These are phyloP conservation scores for Caracal caracal DNA, from an alignment of 2,113 vertebrate species.

Conservation along the genomic window DNA sequence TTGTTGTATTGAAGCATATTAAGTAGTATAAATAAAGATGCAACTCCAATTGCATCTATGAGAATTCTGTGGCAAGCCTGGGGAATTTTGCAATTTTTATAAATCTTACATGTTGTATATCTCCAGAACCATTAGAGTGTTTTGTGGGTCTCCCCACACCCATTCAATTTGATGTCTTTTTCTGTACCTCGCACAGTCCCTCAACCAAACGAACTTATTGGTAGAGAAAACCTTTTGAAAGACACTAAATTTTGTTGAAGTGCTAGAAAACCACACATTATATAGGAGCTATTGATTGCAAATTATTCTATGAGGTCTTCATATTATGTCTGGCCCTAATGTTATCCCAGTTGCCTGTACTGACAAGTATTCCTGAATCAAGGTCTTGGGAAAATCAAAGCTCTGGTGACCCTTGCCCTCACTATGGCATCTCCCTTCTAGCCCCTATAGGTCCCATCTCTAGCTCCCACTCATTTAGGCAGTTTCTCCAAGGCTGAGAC, in stretches of 20 bases:
- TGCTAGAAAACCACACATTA: neutral
- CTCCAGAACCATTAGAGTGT: neutral
- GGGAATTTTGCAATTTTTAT: neutral
- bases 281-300: neutral
- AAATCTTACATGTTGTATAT: neutral
- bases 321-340: neutral
- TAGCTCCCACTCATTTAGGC: neutral
- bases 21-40: constrained; percentile 9
- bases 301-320: neutral
- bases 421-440: fast-evolving
- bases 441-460: neutral
- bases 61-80: neutral
- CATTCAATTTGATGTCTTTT: neutral
- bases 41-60: neutral
- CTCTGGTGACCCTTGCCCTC: neutral
- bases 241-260: neutral
- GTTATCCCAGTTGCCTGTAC: neutral
- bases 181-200: neutral
- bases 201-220: neutral
- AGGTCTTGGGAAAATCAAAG: neutral
- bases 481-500: constrained; percentile 36
- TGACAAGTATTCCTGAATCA: neutral
- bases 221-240: neutral
- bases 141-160: neutral
- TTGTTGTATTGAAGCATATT: neutral